A percentile compares a stretch with the other conserved stretches of the same genome.
Conservation (phyloP, 2,113 vertebrate genomes). For the Apeltes quadracus region DNA sequence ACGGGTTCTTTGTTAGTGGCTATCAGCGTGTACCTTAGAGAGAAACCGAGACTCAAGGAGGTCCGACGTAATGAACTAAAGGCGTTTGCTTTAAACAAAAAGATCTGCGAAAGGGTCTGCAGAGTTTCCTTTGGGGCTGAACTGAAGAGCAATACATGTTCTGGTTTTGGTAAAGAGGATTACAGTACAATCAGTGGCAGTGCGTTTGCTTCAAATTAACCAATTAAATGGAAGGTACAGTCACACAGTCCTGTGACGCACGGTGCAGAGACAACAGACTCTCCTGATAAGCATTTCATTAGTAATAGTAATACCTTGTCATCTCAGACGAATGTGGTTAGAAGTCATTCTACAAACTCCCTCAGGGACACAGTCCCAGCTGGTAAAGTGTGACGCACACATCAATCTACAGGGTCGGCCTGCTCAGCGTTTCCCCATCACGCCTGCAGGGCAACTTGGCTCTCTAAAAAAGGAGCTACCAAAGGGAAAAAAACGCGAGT, state of each 20-base stretch:
- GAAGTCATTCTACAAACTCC: conserved; percentile 43
- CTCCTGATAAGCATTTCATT: conserved; percentile 27
- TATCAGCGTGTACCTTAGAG: not conserved
- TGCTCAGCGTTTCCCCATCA: conserved; percentile 9
- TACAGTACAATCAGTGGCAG: not conserved
- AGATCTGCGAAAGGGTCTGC: not conserved
- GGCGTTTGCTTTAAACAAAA: not conserved
- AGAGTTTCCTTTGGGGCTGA: not conserved
- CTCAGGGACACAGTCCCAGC: conserved; percentile 43
- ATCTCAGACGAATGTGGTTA: conserved; percentile 37
- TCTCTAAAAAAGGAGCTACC: conserved; percentile 32
- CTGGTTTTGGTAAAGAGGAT: not conserved
- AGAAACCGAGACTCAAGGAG: not conserved
- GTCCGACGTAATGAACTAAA: conserved; percentile 4
- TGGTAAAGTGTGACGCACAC: conserved; percentile 32
- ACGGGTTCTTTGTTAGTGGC: not conserved
- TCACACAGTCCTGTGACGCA: not conserved
- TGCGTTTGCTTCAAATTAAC: not conserved
- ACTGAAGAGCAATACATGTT: not conserved
- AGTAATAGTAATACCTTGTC: conserved; percentile 47
- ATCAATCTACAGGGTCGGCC: conserved; percentile 15
- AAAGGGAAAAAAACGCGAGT: conserved; percentile 12
- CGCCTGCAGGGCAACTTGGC: conserved; percentile 7
- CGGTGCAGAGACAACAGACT: conserved; percentile 9
- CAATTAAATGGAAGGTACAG: not conserved